phyloP scores from a whole-genome alignment of 1,140 invertebrate species.

The Pomacea maculata region DNA sequence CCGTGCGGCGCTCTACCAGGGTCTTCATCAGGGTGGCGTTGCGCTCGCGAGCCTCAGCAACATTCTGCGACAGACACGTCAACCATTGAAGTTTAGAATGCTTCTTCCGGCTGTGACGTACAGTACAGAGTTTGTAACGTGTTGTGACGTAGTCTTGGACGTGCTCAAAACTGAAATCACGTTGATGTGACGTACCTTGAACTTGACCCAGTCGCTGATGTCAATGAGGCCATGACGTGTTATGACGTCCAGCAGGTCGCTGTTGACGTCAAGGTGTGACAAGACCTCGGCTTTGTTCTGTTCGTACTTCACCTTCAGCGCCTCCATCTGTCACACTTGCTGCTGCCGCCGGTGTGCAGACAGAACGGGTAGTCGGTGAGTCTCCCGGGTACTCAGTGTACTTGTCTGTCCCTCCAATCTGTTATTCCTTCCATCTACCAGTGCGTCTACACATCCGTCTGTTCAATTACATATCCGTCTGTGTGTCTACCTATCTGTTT shows the following conservation, averaged over 20 bases:
- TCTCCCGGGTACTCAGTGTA: no score
- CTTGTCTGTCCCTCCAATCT: neutral
- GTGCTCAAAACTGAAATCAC: no score
- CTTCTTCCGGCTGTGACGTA: neutral
- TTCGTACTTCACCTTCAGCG: constrained; percentile 20
- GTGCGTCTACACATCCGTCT: constrained; percentile 2
- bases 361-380: neutral
- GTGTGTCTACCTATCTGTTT: neutral
- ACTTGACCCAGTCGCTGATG: constrained; percentile 26
- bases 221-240: constrained; percentile 20
- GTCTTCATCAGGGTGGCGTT: constrained; percentile 22
- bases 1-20: constrained; percentile 22
- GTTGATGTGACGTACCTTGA: constrained; percentile 5
- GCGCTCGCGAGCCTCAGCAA: constrained; percentile 13
- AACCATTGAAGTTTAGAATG: neutral
- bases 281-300: constrained; percentile 20
- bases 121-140: neutral
- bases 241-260: constrained; percentile 20
- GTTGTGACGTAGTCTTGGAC: no score
- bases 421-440: neutral
- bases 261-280: constrained; percentile 17
- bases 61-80: constrained; percentile 6
- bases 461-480: neutral
- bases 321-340: constrained; percentile 4
- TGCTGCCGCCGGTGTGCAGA: neutral